Percentiles rank a stretch among this genome's conserved stretches.
Conservation (phyloP, 2,888 invertebrate species). For the Lagria hirta region DNA sequence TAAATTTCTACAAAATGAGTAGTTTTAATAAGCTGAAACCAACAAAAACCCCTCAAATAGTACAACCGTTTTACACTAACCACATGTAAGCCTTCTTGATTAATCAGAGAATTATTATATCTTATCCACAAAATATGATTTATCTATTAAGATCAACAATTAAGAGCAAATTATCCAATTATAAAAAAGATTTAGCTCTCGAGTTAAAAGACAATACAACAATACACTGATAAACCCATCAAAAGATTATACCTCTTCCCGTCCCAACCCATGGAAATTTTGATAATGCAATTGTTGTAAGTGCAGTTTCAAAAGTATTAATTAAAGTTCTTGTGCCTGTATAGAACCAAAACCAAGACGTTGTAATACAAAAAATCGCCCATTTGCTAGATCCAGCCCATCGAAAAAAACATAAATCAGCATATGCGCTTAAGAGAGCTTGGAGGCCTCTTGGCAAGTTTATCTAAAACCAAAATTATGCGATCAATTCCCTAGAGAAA, state of each 20-base stretch:
- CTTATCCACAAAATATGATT: no score
- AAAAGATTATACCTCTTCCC: constrained; percentile 41
- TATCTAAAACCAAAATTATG: constrained; percentile 66
- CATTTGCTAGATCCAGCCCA: constrained; percentile 76
- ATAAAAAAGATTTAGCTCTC: no score
- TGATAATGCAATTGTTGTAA: constrained; percentile 80
- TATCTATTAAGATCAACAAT: no score
- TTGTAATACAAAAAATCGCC: constrained; percentile 72
- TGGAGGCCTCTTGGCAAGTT: constrained; percentile 79
- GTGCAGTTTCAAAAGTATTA: constrained; percentile 82
- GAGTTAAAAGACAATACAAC: no score
- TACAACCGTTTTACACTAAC: no score
- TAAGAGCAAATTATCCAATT: no score
- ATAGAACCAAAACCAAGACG: constrained; percentile 92
- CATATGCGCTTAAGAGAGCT: constrained; percentile 72
- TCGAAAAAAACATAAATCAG: constrained; percentile 73
- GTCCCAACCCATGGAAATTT: constrained; percentile 66
- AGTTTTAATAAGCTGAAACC: no score
- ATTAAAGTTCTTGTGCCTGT: constrained; percentile 83
- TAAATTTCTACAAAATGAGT: no score
- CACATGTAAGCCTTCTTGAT: no score
- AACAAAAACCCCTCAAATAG: no score
- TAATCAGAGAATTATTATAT: no score
- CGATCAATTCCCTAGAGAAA: neutral
- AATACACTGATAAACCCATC: no score